Percentiles rank a stretch among this genome's conserved stretches.
Conservation (phyloP, 2,113 vertebrate species). For the Strix uralensis region DNA sequence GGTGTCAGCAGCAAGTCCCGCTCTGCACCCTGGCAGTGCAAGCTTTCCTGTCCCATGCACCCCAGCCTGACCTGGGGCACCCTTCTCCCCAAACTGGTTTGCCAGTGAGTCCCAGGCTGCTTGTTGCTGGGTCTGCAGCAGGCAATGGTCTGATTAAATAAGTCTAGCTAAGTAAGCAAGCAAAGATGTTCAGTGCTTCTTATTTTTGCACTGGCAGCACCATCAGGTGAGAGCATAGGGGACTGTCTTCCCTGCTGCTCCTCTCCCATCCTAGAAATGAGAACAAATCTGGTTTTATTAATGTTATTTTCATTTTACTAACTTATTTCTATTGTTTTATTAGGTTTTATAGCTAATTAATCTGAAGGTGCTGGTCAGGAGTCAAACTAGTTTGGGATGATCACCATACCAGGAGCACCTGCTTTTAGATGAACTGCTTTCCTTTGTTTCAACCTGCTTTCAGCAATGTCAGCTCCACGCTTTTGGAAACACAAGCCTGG, state of each 20-base stretch:
- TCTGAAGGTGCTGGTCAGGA: neutral
- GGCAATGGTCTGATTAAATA: neutral
- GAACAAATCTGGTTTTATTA: neutral
- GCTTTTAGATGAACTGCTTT: neutral
- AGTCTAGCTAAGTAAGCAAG: neutral
- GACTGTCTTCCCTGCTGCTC: neutral
- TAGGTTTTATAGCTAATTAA: neutral
- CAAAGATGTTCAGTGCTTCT: accelerated
- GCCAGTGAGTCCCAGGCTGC: neutral
- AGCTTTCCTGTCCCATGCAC: neutral
- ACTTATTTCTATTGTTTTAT: neutral
- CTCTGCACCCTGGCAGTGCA: neutral
- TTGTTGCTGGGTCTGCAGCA: neutral
- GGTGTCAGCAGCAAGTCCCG: neutral
- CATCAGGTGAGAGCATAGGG: neutral
- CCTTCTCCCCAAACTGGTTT: neutral
- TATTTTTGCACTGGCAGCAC: neutral
- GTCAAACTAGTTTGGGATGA: neutral
- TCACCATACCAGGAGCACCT: neutral
- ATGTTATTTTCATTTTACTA: neutral
- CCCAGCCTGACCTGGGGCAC: neutral
- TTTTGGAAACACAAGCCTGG: neutral
- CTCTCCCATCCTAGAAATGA: neutral
- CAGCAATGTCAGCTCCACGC: neutral
- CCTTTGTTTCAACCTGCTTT: neutral